These are phyloP conservation scores for Neolamprologus caudopunctatus DNA, from an alignment of 2,113 vertebrate genomes.

Conservation along the genomic window DNA sequence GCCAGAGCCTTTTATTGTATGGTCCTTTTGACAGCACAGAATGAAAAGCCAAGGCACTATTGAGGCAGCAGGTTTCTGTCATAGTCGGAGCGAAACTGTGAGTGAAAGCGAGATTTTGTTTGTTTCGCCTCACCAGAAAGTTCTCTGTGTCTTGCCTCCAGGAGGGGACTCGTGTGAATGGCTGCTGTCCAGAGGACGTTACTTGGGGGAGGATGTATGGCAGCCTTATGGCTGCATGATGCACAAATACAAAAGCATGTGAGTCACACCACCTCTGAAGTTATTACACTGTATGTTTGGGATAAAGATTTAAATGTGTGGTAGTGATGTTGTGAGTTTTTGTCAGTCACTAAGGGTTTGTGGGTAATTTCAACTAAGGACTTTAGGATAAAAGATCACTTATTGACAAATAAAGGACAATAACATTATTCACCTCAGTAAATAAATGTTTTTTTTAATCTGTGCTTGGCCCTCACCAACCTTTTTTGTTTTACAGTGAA, in stretches of 20 bases:
- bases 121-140: not conserved
- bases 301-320: not conserved
- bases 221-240: conserved; percentile 99
- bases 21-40: conserved; percentile 9
- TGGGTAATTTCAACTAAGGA: not conserved
- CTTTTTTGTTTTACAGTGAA: conserved; percentile 77
- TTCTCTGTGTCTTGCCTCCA: conserved; percentile 52
- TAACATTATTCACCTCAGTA: not conserved
- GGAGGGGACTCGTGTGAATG: conserved; percentile 90
- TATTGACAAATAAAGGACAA: not conserved
- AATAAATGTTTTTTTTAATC: not conserved
- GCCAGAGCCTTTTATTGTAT: conserved; percentile 9
- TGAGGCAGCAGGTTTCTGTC: conserved; percentile 4
- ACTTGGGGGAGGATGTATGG: conserved; percentile 93
- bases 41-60: conserved; percentile 7
- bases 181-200: conserved; percentile 91
- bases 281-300: not conserved
- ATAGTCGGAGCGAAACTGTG: not conserved
- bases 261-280: conserved; percentile 42
- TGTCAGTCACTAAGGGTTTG: not conserved
- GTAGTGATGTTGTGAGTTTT: not conserved
- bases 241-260: conserved; percentile 94
- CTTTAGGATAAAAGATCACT: not conserved
- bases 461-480: not conserved
- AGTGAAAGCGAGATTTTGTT: not conserved